A percentile compares a stretch with the other conserved stretches of the same genome.
Evolutionary conservation across 92 coral and sea anemone genomes (phyloP).

Genomic region (Pocillopora grandis): DNA sequence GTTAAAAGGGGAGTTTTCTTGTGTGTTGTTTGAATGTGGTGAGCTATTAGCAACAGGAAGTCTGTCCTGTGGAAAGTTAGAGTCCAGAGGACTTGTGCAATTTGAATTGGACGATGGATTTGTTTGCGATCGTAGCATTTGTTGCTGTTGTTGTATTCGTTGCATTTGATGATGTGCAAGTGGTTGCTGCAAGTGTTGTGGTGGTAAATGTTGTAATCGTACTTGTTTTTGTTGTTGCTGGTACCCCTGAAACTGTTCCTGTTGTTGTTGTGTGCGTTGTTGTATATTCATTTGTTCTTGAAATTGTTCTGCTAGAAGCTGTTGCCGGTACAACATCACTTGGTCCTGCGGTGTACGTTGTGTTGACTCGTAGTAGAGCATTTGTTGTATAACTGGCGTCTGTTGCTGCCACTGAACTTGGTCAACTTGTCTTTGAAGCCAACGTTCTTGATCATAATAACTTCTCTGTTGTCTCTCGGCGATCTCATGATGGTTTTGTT

Average conservation of each 20-base stretch:
- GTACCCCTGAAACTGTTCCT: not conserved
- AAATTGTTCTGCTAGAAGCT: not conserved
- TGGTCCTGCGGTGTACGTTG: not conserved
- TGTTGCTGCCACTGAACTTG: slow-evolving; percentile 14
- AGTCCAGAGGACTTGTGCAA: not conserved
- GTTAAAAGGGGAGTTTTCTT: not conserved
- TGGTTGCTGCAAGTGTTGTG: not conserved
- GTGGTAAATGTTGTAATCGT: too few species aligned
- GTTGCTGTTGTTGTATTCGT: not conserved
- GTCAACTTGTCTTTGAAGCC: slow-evolving; percentile 20
- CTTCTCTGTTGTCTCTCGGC: not conserved
- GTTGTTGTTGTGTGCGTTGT: not conserved
- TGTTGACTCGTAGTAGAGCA: not conserved
- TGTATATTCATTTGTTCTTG: not conserved
- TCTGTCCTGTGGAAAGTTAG: not conserved
- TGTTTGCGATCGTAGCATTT: not conserved
- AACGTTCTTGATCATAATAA: not conserved
- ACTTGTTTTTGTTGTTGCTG: not conserved
- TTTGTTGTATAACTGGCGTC: not conserved
- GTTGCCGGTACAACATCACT: not conserved
- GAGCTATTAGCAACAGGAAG: not conserved
- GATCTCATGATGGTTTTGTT: not conserved
- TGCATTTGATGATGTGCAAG: not conserved
- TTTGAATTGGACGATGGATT: not conserved
- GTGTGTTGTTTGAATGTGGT: not conserved